Evolutionary conservation across 2,888 invertebrate genomes (phyloP), one percentile per base, ranked within the genome.

Genomic region (Dioctria rufipes): DNA sequence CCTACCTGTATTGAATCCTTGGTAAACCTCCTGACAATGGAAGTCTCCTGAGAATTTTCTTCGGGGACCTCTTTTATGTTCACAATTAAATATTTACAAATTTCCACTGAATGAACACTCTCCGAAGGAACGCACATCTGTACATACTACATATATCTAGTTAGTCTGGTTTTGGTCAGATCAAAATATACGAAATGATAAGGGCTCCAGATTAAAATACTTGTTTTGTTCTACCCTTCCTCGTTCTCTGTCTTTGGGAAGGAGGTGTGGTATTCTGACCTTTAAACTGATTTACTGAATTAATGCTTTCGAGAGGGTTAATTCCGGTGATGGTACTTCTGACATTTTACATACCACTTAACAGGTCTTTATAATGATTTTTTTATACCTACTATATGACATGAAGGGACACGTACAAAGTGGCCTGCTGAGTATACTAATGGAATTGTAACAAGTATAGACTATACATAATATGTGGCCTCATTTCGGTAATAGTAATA

Each of bases 41-140:
- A 42, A 13, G 5, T 42, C n/a, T 40, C 42, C 43, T 60, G 43
- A 61, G 43, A 42, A 8, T 11, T 75, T 61, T n/a, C 46, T 37
- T 75, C 69, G 13, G 5, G 49, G 8, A 13, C 11, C 13, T 5
- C 46, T 46, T 61, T 46, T 25, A 66, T 67, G 71, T 73, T 39
- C 73, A 66, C 79, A 80, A 82, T 82, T 80, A 80, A 82, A 82
- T 82, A 82, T 82, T 82, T 75, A 80, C 79, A 79, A 80, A 80
- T 82, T 82, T 82, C 79, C 82, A 82, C 73, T 66, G 80, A 82
- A 82, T 82, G 79, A 82, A 79, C 69, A 75, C 61, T 42, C 40
- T 61, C 40, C 73, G 37, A 3, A 9, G 11, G 5, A 73, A 58
- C 39, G 58, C 60, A 6, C 5, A 46, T 8, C 5, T 46, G 46